Evolutionary conservation across 2,797 vertebrate species (phyloP).

Genomic region (Xenentodon cancila): DNA sequence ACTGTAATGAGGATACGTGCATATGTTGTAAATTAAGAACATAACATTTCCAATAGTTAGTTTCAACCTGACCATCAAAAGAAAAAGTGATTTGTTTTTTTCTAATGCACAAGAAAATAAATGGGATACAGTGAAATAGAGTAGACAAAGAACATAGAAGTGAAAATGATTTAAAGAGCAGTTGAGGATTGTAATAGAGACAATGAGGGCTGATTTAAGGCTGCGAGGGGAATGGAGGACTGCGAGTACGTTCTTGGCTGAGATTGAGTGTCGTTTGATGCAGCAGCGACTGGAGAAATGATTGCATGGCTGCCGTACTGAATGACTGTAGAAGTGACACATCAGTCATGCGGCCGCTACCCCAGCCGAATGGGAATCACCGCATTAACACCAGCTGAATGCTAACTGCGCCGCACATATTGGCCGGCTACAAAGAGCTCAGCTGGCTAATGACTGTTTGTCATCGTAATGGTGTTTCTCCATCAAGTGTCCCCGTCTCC

Average conservation of each 20-base stretch:
- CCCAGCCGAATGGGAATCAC: conserved; percentile 72
- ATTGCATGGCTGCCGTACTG: conserved; percentile 63
- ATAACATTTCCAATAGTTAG: too few relatives aligned
- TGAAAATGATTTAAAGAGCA: conserved; percentile 54
- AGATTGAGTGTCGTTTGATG: conserved; percentile 74
- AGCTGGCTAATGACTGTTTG: conserved; percentile 72
- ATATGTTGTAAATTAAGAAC: too few relatives aligned
- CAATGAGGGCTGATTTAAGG: conserved; percentile 64
- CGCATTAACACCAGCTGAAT: conserved; percentile 66
- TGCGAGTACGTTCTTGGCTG: conserved; percentile 52
- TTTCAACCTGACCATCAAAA: too few relatives aligned
- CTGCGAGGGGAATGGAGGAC: conserved; percentile 42
- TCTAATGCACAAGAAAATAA: too few relatives aligned
- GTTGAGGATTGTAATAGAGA: conserved; percentile 41
- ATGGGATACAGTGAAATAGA: conserved; percentile 19
- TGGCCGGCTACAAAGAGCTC: conserved; percentile 65
- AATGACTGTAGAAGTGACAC: conserved; percentile 69
- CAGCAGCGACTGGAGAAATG: conserved; percentile 63
- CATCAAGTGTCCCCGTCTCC: conserved; percentile 59
- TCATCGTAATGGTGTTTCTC: conserved; percentile 67
- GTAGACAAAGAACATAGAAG: conserved; percentile 27
- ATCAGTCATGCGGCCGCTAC: conserved; percentile 62
- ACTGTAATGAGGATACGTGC: too few relatives aligned
- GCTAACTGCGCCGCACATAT: conserved; percentile 64
- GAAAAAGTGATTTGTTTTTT: too few relatives aligned